Base-by-base conservation (phyloP, 35 echinoderm and acorn worm species). In the Acanthaster planci region DNA sequence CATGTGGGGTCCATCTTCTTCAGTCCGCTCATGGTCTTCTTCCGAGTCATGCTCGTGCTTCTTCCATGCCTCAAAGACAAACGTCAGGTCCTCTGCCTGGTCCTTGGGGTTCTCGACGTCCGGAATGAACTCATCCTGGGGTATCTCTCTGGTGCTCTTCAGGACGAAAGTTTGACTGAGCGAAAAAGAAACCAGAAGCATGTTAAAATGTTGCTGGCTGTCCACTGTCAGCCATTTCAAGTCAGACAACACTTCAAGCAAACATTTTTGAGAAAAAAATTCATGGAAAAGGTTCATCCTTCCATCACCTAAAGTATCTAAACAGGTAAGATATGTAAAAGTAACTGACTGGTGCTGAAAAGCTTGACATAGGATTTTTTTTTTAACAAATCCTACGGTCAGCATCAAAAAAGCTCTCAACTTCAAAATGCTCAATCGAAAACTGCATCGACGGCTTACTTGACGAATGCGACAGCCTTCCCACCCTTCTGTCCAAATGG, bases 381-480 rank as follows among this genome's bases (percentile, higher is more conserved):
- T 55, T 21, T n/a, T n/a, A 59, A 18, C 10, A 17, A 1, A 59
- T 17, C 19, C 8, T 59, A 2, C 19, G 27, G 56, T 18, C 56
- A 0, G 5, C 7, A 5, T 5, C 19, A 18, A 57, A 6, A 57
- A 6, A 2, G 2, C 17, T 7, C 15, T 15, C 15, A 7, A 19
- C 55, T 57, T 57, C 9, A 9, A 2, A 12, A 22, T 19, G 23
- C 3, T 57, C 9, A 9, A 39, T 10, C 0, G 22, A 0, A 34
- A 22, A 36, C 31, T 19, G n/a, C n/a, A 17, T 26, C 38, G 10
- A 12, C 3, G 1, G 82, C 80, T 81, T 32, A 91, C 89, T 78
- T 91, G 44, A 91, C 60, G 51, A 86, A 91, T 10, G 89, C 86
- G 57, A 85, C 40, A 27, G 80, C 85, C 51, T 78, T n/a, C 16